A percentile compares a stretch with the other conserved stretches of the same genome.
These are phyloP conservation scores for Lepisosteus oculatus DNA, from an alignment of 2,113 vertebrate species.

Conservation along the genomic window DNA sequence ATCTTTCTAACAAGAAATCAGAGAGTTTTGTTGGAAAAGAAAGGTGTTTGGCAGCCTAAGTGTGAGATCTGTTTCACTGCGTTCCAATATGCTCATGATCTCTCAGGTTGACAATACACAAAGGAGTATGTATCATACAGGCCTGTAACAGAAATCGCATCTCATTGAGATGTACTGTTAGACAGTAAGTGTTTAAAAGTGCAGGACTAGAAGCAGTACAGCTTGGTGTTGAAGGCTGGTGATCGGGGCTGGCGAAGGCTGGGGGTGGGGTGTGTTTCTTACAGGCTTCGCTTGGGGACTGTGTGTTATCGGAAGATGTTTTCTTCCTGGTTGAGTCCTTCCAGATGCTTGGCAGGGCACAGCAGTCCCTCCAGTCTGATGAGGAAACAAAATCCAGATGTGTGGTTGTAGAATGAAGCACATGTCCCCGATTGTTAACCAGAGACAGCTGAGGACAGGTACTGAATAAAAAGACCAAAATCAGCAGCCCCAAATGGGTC, in stretches of 20 bases:
- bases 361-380: neutral
- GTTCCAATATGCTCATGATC: too few species aligned
- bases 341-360: constrained; percentile 3
- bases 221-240: neutral
- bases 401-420: neutral
- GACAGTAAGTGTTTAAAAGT: too few species aligned
- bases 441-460: neutral
- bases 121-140: too few species aligned
- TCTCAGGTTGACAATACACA: too few species aligned
- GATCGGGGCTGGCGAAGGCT: neutral
- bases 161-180: too few species aligned
- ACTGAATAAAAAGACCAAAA: neutral
- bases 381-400: neutral
- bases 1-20: neutral
- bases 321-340: constrained; percentile 2
- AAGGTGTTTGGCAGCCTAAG: too few species aligned
- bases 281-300: neutral
- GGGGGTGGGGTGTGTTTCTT: neutral
- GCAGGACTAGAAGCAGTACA: too few species aligned
- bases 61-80: too few species aligned
- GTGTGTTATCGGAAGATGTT: neutral
- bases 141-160: too few species aligned
- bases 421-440: neutral
- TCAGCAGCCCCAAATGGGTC: neutral
- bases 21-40: neutral